A percentile compares a stretch with the other conserved stretches of the same genome.
These are phyloP conservation scores for Esperia sulphurella DNA, from an alignment of 2,888 invertebrate species.

Conservation along the genomic window DNA sequence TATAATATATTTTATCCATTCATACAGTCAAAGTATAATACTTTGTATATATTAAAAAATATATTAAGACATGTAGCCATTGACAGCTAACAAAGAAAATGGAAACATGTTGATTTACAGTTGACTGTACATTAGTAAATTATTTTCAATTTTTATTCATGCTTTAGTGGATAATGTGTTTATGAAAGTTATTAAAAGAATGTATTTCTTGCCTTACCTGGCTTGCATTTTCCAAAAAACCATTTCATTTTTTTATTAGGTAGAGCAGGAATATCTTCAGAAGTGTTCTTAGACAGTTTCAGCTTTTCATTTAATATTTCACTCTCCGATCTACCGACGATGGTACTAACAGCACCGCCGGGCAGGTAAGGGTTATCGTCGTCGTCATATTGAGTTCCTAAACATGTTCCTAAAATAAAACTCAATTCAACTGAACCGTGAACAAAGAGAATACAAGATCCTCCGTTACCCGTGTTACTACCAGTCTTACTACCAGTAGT, in stretches of 20 bases:
- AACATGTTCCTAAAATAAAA: conserved; percentile 42
- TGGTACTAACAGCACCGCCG: conserved; percentile 16
- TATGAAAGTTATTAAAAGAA: not conserved
- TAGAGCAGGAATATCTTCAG: conserved; percentile 13
- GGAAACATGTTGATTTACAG: too few relatives aligned
- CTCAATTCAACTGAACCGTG: too few relatives aligned
- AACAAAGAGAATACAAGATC: too few relatives aligned
- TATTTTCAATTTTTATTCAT: too few relatives aligned
- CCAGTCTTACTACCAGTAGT: too few relatives aligned
- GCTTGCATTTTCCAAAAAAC: conserved; percentile 62
- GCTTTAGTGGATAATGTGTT: not conserved
- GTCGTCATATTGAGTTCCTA: conserved; percentile 40
- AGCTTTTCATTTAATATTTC: conserved; percentile 23
- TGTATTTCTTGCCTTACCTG: conserved; percentile 45
- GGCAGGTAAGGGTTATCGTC: conserved; percentile 40
- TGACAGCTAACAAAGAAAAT: too few relatives aligned
- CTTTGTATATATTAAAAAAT: too few relatives aligned
- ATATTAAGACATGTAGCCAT: too few relatives aligned
- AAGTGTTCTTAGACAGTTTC: conserved; percentile 28
- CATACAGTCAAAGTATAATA: too few relatives aligned
- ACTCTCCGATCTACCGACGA: conserved; percentile 23
- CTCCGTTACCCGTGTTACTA: too few relatives aligned
- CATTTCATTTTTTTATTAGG: conserved; percentile 25
- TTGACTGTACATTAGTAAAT: too few relatives aligned
- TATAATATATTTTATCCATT: too few relatives aligned